These are phyloP conservation scores for Rhegmatorhina hoffmannsi DNA, from an alignment of 2,113 vertebrate species.

Conservation along the genomic window DNA sequence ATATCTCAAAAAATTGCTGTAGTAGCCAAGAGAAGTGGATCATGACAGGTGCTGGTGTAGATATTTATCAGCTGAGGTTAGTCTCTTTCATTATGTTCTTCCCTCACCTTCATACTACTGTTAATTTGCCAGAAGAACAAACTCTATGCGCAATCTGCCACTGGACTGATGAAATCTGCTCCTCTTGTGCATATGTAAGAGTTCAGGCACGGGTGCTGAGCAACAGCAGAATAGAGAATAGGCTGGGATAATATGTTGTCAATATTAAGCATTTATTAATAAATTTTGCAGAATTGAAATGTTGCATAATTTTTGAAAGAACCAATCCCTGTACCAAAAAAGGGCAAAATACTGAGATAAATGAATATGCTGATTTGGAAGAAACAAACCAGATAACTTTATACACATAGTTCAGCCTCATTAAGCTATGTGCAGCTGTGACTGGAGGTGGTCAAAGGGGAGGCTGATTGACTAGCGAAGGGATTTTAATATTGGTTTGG, in stretches of 20 bases:
- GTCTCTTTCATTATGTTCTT: background rate
- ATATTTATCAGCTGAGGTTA: fast-evolving
- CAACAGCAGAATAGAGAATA: background rate
- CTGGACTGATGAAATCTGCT: background rate
- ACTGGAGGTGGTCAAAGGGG: background rate
- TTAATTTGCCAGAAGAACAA: background rate
- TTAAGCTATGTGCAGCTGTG: background rate
- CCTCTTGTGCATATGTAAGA: background rate
- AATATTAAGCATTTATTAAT: background rate
- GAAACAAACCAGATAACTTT: background rate
- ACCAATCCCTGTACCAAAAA: background rate
- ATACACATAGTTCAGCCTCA: background rate
- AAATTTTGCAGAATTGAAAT: background rate
- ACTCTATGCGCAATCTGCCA: fast-evolving
- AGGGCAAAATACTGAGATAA: background rate
- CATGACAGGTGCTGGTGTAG: background rate
- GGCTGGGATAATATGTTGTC: background rate
- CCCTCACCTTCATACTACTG: background rate
- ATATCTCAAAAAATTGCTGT: background rate
- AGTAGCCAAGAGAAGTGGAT: background rate
- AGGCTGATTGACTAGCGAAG: background rate
- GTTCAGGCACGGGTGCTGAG: background rate
- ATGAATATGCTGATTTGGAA: background rate
- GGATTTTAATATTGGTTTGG: background rate
- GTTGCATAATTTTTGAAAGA: background rate